phyloP scores from a whole-genome alignment of 1,140 invertebrate species.

The Aphidius ervi region DNA sequence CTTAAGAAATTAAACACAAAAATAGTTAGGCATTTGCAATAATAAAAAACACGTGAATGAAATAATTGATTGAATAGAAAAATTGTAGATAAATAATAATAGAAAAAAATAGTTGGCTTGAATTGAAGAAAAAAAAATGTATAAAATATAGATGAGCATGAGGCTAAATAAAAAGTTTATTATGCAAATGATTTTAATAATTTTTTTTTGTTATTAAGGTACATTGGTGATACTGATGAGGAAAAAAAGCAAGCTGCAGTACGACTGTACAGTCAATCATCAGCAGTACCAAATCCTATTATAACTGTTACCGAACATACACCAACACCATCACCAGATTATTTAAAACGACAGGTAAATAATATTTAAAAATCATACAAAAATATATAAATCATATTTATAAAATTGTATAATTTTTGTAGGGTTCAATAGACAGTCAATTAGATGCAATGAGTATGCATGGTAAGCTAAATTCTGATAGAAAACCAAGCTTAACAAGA shows the following conservation, averaged over 20 bases:
- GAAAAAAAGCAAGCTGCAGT: conserved; percentile 44
- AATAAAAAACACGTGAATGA: no score
- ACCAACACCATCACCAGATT: conserved; percentile 81
- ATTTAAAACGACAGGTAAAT: conserved; percentile 69
- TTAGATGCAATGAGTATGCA: conserved; percentile 69
- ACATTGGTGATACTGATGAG: conserved; percentile 43
- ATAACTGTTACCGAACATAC: conserved; percentile 95
- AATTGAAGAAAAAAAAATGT: neutral
- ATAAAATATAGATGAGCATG: conserved; percentile 27
- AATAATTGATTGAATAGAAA: conserved; percentile 26
- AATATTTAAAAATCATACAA: conserved; percentile 7
- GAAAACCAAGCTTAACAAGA: conserved; percentile 70
- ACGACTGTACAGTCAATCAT: conserved; percentile 48
- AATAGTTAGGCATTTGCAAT: no score
- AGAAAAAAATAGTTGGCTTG: conserved; percentile 25
- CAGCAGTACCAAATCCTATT: conserved; percentile 75
- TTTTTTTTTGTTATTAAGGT: conserved; percentile 32
- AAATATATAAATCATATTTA: neutral
- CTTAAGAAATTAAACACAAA: no score
- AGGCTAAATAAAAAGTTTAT: neutral
- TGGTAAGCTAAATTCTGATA: conserved; percentile 59
- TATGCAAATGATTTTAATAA: neutral
- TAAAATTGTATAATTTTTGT: conserved; percentile 11
- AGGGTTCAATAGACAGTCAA: conserved; percentile 78
- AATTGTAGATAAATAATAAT: neutral